Percentiles rank a stretch among this genome's conserved stretches.
Conservation (phyloP, 2,113 vertebrate genomes). For the Galemys pyrenaicus region DNA sequence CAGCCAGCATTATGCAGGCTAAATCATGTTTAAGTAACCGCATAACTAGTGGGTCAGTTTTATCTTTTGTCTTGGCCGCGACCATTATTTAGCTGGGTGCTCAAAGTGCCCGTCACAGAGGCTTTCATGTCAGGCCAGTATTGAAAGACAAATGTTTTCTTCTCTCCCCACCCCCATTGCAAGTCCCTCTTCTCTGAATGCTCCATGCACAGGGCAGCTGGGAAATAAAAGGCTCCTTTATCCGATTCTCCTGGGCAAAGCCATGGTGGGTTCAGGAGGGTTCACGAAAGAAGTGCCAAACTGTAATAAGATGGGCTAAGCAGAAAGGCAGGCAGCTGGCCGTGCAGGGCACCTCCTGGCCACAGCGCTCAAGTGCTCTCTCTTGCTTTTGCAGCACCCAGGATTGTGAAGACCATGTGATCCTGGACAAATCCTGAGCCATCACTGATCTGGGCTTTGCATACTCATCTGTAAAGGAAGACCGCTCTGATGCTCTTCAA, state of each 20-base stretch:
- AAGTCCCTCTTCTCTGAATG: conserved; percentile 61
- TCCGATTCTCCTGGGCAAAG: conserved; percentile 63
- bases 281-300: conserved; percentile 71
- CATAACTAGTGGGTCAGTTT: conserved; percentile 84
- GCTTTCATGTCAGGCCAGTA: conserved; percentile 68
- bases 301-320: conserved; percentile 58
- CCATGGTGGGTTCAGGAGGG: conserved; percentile 67
- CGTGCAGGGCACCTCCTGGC: not conserved
- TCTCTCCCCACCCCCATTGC: conserved; percentile 12
- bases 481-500: conserved; percentile 15
- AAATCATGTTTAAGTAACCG: conserved; percentile 88
- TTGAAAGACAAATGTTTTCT: conserved; percentile 73
- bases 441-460: not conserved
- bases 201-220: conserved; percentile 62
- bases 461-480: conserved; percentile 21
- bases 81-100: conserved; percentile 80
- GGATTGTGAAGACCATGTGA: not conserved
- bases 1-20: conserved; percentile 82
- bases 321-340: not conserved
- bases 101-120: conserved; percentile 73
- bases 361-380: not conserved
- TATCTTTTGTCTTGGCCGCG: conserved; percentile 83
- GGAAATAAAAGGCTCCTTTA: conserved; percentile 69
- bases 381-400: not conserved
- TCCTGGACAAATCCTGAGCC: conserved; percentile 1